These are phyloP conservation scores for Blennius ocellaris DNA, from an alignment of 2,113 vertebrate genomes.

Conservation along the genomic window DNA sequence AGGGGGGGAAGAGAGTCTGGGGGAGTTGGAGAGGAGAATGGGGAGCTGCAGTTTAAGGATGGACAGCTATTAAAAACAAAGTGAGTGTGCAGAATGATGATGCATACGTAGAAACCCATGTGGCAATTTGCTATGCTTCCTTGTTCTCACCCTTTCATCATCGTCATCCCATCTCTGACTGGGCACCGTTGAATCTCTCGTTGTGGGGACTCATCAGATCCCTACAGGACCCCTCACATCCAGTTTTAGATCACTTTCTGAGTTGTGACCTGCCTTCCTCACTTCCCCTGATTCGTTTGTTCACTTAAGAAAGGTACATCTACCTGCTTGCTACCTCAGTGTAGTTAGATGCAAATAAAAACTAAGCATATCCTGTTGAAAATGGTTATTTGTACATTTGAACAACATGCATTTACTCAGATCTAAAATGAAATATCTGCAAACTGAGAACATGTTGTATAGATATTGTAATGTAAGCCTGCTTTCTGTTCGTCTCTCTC, in stretches of 20 bases:
- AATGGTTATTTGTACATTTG: too few relatives aligned
- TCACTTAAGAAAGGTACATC: not conserved
- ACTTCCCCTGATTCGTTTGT: not conserved
- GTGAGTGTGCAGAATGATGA: constrained; percentile 45
- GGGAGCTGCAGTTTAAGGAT: constrained; percentile 48
- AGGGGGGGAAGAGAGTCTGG: not conserved
- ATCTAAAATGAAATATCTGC: constrained; percentile 1
- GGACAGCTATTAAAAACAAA: constrained; percentile 68
- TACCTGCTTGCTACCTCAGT: too few relatives aligned
- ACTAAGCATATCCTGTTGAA: too few relatives aligned
- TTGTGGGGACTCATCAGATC: constrained; percentile 43
- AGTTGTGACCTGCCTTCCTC: not conserved
- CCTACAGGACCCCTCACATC: constrained; percentile 38
- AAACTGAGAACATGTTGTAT: not conserved
- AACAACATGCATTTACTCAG: not conserved
- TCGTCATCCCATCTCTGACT: constrained; percentile 18
- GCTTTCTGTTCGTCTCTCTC: not conserved
- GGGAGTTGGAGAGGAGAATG: not conserved
- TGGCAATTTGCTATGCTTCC: constrained; percentile 25
- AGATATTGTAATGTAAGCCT: not conserved
- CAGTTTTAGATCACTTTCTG: constrained; percentile 48
- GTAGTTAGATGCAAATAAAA: too few relatives aligned
- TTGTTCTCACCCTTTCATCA: constrained; percentile 34
- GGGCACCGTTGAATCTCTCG: too few relatives aligned
- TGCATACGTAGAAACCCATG: constrained; percentile 58